These are phyloP conservation scores for Catocala sponsa DNA, from an alignment of 2,888 invertebrate species.

Conservation along the genomic window DNA sequence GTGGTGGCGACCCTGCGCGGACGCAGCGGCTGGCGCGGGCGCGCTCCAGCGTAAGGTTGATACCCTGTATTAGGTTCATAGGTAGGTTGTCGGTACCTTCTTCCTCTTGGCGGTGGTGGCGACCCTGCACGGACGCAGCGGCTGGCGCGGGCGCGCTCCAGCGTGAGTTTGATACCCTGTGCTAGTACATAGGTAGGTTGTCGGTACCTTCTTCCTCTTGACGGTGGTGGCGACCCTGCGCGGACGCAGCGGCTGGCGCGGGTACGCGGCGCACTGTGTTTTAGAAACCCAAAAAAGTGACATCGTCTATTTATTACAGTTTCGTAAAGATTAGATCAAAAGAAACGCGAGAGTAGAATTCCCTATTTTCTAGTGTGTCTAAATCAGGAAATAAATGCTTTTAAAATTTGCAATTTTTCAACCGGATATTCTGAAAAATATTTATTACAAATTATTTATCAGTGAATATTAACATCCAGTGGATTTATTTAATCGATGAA, in stretches of 20 bases:
- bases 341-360: too few relatives aligned
- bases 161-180: background rate
- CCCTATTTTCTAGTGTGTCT: too few relatives aligned
- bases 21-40: background rate
- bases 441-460: too few relatives aligned
- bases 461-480: too few relatives aligned
- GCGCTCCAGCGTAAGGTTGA: background rate
- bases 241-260: conserved; percentile 95
- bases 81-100: background rate
- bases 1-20: conserved; percentile 1
- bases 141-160: background rate
- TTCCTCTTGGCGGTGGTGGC: conserved; percentile 2
- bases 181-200: too few relatives aligned
- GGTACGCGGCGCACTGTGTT: conserved; percentile 75
- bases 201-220: conserved; percentile 95
- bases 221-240: conserved; percentile 98
- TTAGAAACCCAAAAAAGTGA: too few relatives aligned
- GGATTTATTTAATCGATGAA: too few relatives aligned
- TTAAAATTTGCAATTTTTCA: too few relatives aligned
- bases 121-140: background rate
- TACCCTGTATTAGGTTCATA: background rate
- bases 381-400: too few relatives aligned
- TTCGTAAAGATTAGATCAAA: too few relatives aligned
- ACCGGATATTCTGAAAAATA: too few relatives aligned
- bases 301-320: too few relatives aligned